phyloP scores from a whole-genome alignment of 2,797 vertebrate genomes.

The Pangasius djambal region DNA sequence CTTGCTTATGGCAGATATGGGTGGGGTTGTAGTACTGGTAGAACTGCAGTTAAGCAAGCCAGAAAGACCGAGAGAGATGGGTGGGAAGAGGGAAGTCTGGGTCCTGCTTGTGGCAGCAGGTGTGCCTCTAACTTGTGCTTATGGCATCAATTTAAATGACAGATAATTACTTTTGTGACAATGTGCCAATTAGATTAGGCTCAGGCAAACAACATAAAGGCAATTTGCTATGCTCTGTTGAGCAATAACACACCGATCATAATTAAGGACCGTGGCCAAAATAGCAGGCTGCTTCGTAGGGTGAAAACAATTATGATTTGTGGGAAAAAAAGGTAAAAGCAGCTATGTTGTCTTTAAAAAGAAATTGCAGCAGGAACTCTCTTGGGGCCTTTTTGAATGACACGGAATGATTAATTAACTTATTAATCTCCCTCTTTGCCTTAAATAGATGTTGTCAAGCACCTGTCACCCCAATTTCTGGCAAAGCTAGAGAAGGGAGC shows the following conservation, averaged over 20 bases:
- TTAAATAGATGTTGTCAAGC: constrained; percentile 62
- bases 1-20: not conserved
- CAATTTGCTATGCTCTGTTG: constrained; percentile 92
- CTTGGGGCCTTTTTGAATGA: constrained; percentile 50
- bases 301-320: constrained; percentile 85
- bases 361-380: constrained; percentile 26
- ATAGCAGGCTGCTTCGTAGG: constrained; percentile 82
- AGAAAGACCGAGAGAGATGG: not conserved
- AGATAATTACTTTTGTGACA: constrained; percentile 96
- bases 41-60: constrained; percentile 4
- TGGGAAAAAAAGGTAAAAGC: not conserved
- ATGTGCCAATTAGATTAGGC: constrained; percentile 95
- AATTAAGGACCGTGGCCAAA: constrained; percentile 91
- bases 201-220: constrained; percentile 94
- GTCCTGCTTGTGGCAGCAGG: constrained; percentile 77
- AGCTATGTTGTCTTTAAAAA: constrained; percentile 17
- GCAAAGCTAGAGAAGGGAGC: constrained; percentile 45
- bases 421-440: constrained; percentile 56
- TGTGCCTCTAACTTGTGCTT: constrained; percentile 86
- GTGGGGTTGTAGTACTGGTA: not conserved
- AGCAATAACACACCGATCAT: constrained; percentile 93
- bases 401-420: constrained; percentile 60
- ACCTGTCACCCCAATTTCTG: constrained; percentile 57
- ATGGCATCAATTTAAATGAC: constrained; percentile 93
- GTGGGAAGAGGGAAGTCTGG: constrained; percentile 11